A percentile compares a stretch with the other conserved stretches of the same genome.
These are phyloP conservation scores for Dinomys branickii DNA, from an alignment of 2,113 vertebrate genomes.

Conservation along the genomic window DNA sequence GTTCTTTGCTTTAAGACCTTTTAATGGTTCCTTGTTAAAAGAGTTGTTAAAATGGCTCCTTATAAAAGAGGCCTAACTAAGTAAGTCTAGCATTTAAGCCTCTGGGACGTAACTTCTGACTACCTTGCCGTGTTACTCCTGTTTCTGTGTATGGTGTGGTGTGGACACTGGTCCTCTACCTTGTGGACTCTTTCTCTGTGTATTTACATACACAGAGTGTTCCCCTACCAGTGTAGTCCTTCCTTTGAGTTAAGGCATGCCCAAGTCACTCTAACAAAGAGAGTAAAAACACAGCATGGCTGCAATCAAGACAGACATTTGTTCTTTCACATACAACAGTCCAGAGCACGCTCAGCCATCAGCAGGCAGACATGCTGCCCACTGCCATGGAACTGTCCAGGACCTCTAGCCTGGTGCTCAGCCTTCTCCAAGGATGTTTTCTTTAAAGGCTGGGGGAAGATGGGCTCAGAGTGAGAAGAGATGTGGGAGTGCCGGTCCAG, in stretches of 20 bases:
- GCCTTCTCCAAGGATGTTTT: neutral
- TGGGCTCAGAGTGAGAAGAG: neutral
- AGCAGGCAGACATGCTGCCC: neutral
- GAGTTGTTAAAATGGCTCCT: too few relatives aligned
- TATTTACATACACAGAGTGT: neutral
- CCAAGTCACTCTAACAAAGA: neutral
- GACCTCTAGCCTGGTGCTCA: neutral
- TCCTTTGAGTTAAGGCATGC: neutral
- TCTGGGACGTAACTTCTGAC: neutral
- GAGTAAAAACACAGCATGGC: neutral
- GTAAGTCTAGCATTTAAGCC: neutral
- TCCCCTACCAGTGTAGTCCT: neutral
- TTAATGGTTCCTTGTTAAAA: neutral
- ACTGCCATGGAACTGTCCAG: neutral
- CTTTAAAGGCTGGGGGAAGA: neutral
- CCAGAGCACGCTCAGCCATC: neutral
- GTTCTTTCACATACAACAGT: neutral
- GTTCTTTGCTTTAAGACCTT: conserved; percentile 8
- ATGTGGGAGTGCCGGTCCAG: neutral
- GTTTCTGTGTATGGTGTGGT: neutral
- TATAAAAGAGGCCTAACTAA: conserved; percentile 39
- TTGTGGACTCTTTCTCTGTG: neutral
- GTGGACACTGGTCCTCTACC: neutral
- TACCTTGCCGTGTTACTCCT: neutral
- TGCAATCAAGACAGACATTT: neutral